phyloP scores from a whole-genome alignment of 2,797 vertebrate species.

The Galagoides demidoff region DNA sequence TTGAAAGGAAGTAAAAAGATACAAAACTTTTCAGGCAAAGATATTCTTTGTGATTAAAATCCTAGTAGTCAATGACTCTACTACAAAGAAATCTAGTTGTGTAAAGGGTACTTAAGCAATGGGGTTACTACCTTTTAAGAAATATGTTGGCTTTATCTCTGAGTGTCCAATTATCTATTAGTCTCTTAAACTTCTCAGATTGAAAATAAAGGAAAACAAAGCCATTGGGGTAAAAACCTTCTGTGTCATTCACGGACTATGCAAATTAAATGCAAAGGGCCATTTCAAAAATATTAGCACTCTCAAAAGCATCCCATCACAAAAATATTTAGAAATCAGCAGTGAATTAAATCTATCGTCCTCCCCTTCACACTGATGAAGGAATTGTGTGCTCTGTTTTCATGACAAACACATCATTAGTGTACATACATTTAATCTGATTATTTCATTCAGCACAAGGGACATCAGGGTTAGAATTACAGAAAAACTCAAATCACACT shows the following conservation, averaged over 20 bases:
- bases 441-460: slow-evolving; percentile 93
- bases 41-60: neutral
- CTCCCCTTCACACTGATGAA: slow-evolving; percentile 87
- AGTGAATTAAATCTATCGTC: slow-evolving; percentile 84
- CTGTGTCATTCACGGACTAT: slow-evolving; percentile 54
- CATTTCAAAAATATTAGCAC: slow-evolving; percentile 77
- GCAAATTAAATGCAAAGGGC: slow-evolving; percentile 78
- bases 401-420: slow-evolving; percentile 94
- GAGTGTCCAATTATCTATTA: slow-evolving; percentile 50
- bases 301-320: slow-evolving; percentile 81
- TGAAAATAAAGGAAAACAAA: slow-evolving; percentile 79
- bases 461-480: slow-evolving; percentile 90
- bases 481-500: slow-evolving; percentile 91
- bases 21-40: neutral
- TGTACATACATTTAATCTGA: slow-evolving; percentile 92
- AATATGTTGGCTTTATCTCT: slow-evolving; percentile 27
- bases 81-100: slow-evolving; percentile 38
- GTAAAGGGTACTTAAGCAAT: neutral
- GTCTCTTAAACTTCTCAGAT: slow-evolving; percentile 70
- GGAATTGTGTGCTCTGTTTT: slow-evolving; percentile 90
- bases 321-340: slow-evolving; percentile 80
- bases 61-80: neutral
- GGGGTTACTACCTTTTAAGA: slow-evolving; percentile 44
- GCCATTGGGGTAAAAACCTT: slow-evolving; percentile 69
- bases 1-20: neutral